These are phyloP conservation scores for Drosophila eohydei DNA, from an alignment of 2,888 invertebrate species.

Conservation along the genomic window DNA sequence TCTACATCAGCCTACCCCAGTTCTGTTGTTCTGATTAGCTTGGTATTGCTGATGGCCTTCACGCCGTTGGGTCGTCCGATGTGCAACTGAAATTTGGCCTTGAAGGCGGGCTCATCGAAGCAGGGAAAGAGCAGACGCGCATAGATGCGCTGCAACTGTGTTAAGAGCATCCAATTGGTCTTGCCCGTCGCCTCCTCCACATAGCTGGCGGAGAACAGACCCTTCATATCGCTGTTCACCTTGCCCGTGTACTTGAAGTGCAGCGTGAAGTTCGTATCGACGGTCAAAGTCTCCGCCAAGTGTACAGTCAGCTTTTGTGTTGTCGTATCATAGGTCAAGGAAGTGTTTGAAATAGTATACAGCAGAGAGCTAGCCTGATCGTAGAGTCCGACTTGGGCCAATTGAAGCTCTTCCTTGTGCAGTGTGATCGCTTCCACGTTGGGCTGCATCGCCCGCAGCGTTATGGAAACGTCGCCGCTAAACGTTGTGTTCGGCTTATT, in stretches of 20 bases:
- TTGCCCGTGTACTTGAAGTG: constrained; percentile 85
- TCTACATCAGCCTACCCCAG: constrained; percentile 54
- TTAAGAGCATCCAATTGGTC: constrained; percentile 86
- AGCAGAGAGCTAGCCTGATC: constrained; percentile 24
- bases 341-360: constrained; percentile 22
- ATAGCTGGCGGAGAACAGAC: constrained; percentile 76
- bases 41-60: constrained; percentile 80
- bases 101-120: constrained; percentile 90
- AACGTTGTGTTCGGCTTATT: constrained; percentile 65
- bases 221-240: constrained; percentile 84
- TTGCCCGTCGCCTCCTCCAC: constrained; percentile 48
- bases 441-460: constrained; percentile 84
- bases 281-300: constrained; percentile 78
- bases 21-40: constrained; percentile 36
- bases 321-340: constrained; percentile 64
- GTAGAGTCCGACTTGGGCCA: constrained; percentile 48
- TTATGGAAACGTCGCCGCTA: constrained; percentile 84
- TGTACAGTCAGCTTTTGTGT: constrained; percentile 85
- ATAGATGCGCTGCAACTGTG: constrained; percentile 88
- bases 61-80: constrained; percentile 86
- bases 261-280: constrained; percentile 84
- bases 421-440: constrained; percentile 85
- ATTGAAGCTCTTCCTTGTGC: constrained; percentile 82
- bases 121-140: constrained; percentile 90
- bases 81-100: constrained; percentile 88